A percentile compares a stretch with the other conserved stretches of the same genome.
Conservation (phyloP, 2,888 invertebrate genomes). For the Hemistola chrysoprasaria region DNA sequence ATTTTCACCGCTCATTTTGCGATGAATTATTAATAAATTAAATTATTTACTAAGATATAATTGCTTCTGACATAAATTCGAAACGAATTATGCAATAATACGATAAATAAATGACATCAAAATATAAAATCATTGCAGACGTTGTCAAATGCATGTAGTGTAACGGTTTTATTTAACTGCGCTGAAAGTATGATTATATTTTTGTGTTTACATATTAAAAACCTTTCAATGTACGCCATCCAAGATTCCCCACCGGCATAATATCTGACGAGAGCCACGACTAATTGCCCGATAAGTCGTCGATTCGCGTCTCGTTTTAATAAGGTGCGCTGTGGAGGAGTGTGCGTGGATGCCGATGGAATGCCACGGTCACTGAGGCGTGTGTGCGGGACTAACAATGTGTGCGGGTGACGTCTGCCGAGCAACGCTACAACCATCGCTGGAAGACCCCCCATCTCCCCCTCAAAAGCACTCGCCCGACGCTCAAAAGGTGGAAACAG, state of each 20-base stretch:
- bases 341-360: constrained; percentile 75
- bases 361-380: constrained; percentile 71
- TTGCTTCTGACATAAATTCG: too few relatives aligned
- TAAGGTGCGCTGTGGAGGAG: constrained; percentile 77
- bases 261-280: constrained; percentile 72
- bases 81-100: not conserved
- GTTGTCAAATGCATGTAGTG: too few relatives aligned
- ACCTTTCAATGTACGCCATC: constrained; percentile 60
- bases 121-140: too few relatives aligned
- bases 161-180: too few relatives aligned
- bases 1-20: constrained; percentile 25
- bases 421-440: constrained; percentile 55
- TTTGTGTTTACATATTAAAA: constrained; percentile 21
- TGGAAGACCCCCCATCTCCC: constrained; percentile 47
- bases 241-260: constrained; percentile 50
- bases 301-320: constrained; percentile 82
- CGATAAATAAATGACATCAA: too few relatives aligned
- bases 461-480: constrained; percentile 33
- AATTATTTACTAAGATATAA: too few relatives aligned
- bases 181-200: not conserved
- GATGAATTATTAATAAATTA: not conserved
- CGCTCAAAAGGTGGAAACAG: constrained; percentile 46
- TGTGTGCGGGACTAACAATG: constrained; percentile 53
- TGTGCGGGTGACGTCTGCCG: constrained; percentile 80
- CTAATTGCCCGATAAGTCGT: constrained; percentile 82